These are phyloP conservation scores for Diorhabda elongata DNA, from an alignment of 1,140 invertebrate species.

Conservation along the genomic window DNA sequence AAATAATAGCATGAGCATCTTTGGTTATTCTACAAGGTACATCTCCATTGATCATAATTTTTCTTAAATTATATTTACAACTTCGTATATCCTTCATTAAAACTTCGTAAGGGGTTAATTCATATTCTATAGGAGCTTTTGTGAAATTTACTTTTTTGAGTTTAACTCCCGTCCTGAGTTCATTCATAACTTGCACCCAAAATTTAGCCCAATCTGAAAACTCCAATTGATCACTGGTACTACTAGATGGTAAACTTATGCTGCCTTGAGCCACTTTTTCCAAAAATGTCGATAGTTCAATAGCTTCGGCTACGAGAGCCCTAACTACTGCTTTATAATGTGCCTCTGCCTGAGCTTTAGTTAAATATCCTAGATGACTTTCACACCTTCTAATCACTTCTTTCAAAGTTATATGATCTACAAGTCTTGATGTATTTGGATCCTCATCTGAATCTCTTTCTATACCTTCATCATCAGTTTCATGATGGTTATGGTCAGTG, in stretches of 20 bases:
- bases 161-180: conserved; percentile 75
- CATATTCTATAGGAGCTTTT: conserved; percentile 76
- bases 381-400: conserved; percentile 52
- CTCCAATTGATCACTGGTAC: conserved; percentile 60
- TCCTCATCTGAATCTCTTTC: conserved; percentile 77
- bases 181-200: conserved; percentile 94
- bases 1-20: conserved; percentile 90
- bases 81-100: conserved; percentile 93
- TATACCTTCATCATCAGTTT: conserved; percentile 86
- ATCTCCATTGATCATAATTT: conserved; percentile 77
- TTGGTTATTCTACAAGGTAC: conserved; percentile 82
- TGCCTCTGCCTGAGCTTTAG: conserved; percentile 57
- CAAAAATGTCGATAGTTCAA: conserved; percentile 85
- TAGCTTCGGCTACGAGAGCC: conserved; percentile 82
- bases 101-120: conserved; percentile 96
- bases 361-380: conserved; percentile 56
- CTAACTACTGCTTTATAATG: conserved; percentile 90
- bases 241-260: conserved; percentile 54
- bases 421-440: conserved; percentile 35
- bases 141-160: conserved; percentile 83
- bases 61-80: conserved; percentile 76
- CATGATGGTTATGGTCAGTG: conserved; percentile 48
- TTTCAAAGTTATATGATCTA: conserved; percentile 33
- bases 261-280: conserved; percentile 69
- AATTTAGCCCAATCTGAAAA: conserved; percentile 89